Conservation (phyloP, 2,797 vertebrate genomes). For the Hoplostethus mediterraneus region DNA sequence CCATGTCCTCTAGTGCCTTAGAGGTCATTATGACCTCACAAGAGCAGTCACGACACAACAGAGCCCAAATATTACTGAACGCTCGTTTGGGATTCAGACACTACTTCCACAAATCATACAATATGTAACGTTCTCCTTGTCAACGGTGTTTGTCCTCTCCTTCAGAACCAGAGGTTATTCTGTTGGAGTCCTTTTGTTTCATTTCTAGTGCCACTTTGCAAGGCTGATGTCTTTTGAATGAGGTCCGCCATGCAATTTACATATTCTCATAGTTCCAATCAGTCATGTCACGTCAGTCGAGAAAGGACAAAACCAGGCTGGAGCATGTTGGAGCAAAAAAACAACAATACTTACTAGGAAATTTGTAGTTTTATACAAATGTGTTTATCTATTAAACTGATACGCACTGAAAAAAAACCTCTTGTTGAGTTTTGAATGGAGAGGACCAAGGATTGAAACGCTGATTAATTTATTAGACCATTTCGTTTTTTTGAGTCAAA, state of each 20-base stretch:
- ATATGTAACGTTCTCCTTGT: background rate
- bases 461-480: background rate
- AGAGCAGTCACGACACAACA: background rate
- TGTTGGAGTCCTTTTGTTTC: constrained; percentile 3
- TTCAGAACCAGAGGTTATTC: background rate
- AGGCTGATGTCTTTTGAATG: constrained; percentile 7
- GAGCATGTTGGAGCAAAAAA: background rate
- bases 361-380: too few species aligned
- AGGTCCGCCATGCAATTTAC: constrained; percentile 8
- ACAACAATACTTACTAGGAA: background rate
- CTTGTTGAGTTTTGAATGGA: background rate
- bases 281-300: background rate
- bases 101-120: constrained; percentile 24
- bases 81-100: background rate
- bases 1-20: background rate
- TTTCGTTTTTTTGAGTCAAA: background rate
- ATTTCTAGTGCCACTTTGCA: constrained; percentile 11
- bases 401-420: background rate
- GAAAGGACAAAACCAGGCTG: background rate
- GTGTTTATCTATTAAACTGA: too few species aligned
- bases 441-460: background rate
- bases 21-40: background rate
- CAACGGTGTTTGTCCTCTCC: background rate
- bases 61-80: background rate
- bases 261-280: constrained; percentile 27